Evolutionary conservation across 2,113 vertebrate genomes (phyloP), one percentile per base, ranked within the genome.

Genomic region (Lampris megalopsis): DNA sequence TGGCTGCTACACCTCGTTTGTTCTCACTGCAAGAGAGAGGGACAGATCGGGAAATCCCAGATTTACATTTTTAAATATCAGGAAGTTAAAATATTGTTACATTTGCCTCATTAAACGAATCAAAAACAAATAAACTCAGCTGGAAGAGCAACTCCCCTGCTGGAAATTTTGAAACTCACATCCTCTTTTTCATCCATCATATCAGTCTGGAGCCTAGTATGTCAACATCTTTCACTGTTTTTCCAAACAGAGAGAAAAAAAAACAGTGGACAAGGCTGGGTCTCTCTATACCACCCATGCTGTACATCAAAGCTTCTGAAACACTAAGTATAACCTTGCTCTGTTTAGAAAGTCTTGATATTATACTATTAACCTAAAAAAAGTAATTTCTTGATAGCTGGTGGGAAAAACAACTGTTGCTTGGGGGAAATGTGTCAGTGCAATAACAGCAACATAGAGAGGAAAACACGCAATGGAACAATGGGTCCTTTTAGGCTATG

Each of bases 341-440:
- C 42, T 57, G 59, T 3, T 10, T 50, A 8, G 49, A 8, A 8
- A 10, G 49, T 38, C 69, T 81, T 88, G 73, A 88, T 89, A 73
- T 77, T 48, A 83, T 83, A 69, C 58, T 56, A 79, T 86, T 87
- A 84, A 35, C 53, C 24, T 24, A 24, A 24, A 9, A 7, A 2
- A 36, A 43, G 62, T 73, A 68, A 54, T 71, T 73, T 73, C 56
- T 53, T 77, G 4, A 80, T 69, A 71, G 54, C 75, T 71, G 66
- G 49, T 9, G 62, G 72, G 40, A 49, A 78, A 50, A 82, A 42
- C 53, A 73, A 72, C 48, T 68, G 68, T 64, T 78, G 79, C 59
- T 71, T 35, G 0, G 41, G 60, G 67, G 62, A 85, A 68, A 79
- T 84, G 73, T 82, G 80, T 84, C 67, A 84, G 82, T 79, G 77